Conservation (phyloP, 2,113 vertebrate species). For the Galemys pyrenaicus region DNA sequence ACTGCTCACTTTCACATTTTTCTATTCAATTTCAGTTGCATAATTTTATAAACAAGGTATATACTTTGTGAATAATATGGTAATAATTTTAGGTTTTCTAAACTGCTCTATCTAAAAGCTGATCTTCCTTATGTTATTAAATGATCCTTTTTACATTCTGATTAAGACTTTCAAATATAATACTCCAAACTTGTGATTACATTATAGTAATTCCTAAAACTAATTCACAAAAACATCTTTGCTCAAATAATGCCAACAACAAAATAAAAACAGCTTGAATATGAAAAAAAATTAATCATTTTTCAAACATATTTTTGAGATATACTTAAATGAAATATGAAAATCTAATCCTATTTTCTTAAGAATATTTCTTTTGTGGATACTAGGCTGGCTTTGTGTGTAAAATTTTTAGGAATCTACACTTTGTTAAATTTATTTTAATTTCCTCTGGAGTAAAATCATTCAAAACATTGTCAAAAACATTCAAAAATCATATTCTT, state of each 20-base stretch:
- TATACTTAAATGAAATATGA: constrained; percentile 48
- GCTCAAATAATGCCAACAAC: neutral
- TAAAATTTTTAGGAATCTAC: neutral
- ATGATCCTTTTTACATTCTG: neutral
- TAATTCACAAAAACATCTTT: constrained; percentile 37
- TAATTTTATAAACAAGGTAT: constrained; percentile 31
- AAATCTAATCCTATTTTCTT: constrained; percentile 12
- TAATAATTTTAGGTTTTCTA: constrained; percentile 40
- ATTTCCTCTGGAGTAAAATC: neutral
- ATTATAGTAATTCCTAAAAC: constrained; percentile 17
- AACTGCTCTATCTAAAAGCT: neutral
- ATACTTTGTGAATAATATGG: neutral
- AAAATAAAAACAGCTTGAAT: constrained; percentile 28
- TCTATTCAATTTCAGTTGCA: neutral
- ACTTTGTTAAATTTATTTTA: constrained; percentile 14
- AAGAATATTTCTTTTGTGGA: neutral
- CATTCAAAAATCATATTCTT: constrained; percentile 20
- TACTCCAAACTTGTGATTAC: neutral
- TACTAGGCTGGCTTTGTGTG: neutral
- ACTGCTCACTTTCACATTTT: neutral
- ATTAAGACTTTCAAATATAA: neutral
- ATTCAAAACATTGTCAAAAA: constrained; percentile 28
- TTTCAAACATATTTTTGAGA: constrained; percentile 37
- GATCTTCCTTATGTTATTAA: neutral
- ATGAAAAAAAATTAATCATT: neutral